Base-by-base conservation (phyloP, 1,140 invertebrate species). In the Drosophila azteca region DNA sequence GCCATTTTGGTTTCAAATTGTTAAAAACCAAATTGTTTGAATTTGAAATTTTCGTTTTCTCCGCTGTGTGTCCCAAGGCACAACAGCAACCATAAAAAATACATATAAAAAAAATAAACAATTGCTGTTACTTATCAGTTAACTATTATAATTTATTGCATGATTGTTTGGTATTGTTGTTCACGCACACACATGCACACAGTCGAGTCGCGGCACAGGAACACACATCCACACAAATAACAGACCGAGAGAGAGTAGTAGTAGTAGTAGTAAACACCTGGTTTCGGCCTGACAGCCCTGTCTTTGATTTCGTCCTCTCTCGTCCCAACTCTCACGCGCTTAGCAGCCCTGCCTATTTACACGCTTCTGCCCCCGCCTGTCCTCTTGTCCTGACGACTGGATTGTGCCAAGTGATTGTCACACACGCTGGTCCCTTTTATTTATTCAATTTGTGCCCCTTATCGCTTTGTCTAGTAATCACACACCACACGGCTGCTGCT, bases 1-100 rank as follows among this genome's bases (percentile, higher is more conserved):
- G 94, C 94, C 94, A 95, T 95, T 44, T 48, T 55, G 48, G 20
- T 57, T 49, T 72, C 22, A 39, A 39, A 13, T 39, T 13, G 35
- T 39, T 39, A 13, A 13, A 39, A 39, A 39, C 35, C 35, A 39
- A 39, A 39, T 39, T 39, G 8, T 39, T 13, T 11, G 35, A 39
- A 13, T 39, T 39, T 11, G 11, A 39, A 39, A 39, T 39, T 4
- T 39, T 39, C 9, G 35, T 39, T 39, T 39, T 13, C 35, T 39
- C 35, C 11, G 35, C 35, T 39, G 35, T 39, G 35, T 39, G 35
- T 39, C 35, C 35, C 35, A 39, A 39, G 6, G 39, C 7, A 58
- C n/a, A 62, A 66, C 64, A 53, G 39, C 41, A 13, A 52, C 65
- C 44, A 45, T 55, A 31, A 35, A 51, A 51, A n/a, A 26, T 15